Percentiles rank a stretch among this genome's conserved stretches.
Evolutionary conservation across 2,797 vertebrate species (phyloP).

Genomic region (Scolopax bukidnonensis): DNA sequence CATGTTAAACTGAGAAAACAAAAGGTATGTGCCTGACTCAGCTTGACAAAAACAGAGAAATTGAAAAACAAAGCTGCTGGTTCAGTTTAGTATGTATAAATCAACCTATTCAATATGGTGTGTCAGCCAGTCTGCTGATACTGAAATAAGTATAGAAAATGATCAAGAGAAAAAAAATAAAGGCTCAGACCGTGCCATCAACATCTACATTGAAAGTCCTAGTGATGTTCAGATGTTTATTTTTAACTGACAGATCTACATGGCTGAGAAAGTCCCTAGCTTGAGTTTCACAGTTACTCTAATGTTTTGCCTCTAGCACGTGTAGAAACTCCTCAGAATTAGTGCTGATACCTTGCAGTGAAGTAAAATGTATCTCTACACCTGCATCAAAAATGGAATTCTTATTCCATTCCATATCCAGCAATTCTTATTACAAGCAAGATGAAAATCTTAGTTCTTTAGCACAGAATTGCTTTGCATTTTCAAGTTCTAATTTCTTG

Average conservation of each 20-base stretch:
- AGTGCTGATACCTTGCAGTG: no score
- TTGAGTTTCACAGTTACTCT: neutral
- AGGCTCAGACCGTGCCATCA: neutral
- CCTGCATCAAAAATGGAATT: neutral
- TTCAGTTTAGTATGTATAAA: neutral
- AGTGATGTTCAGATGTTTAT: neutral
- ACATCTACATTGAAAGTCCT: neutral
- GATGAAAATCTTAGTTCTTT: neutral
- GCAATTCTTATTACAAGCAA: neutral
- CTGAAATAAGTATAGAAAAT: neutral
- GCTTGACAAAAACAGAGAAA: neutral
- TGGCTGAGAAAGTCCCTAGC: neutral
- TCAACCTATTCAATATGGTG: neutral
- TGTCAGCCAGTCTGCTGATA: neutral
- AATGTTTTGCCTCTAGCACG: neutral
- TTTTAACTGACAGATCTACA: neutral
- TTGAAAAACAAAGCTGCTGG: neutral
- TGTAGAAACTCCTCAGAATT: neutral
- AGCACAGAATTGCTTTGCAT: neutral
- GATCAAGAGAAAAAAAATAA: neutral
- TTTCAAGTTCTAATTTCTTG: neutral
- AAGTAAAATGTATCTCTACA: neutral
- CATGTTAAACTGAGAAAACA: neutral
- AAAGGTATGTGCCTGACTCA: fast-evolving
- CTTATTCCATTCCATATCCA: neutral